These are phyloP conservation scores for Proisotoma minuta DNA, from an alignment of 2,888 invertebrate genomes.

Conservation along the genomic window DNA sequence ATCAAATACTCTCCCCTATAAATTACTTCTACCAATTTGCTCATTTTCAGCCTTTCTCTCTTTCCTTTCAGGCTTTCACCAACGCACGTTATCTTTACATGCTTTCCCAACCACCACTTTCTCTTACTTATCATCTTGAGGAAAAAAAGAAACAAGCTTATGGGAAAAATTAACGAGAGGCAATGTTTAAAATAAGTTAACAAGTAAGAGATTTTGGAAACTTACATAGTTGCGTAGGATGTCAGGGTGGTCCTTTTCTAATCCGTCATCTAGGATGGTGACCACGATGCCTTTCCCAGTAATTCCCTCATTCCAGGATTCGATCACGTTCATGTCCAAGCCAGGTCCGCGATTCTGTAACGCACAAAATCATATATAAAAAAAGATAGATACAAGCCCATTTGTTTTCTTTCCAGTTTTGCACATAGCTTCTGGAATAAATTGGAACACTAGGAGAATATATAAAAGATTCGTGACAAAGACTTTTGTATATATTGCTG, in stretches of 20 bases:
- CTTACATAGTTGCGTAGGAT: slow-evolving; percentile 78
- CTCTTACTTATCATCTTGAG: too few species aligned
- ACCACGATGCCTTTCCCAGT: slow-evolving; percentile 93
- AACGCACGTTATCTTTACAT: not conserved
- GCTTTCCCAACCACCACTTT: too few species aligned
- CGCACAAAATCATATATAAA: slow-evolving; percentile 1
- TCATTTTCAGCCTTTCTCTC: not conserved
- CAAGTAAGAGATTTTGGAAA: slow-evolving; percentile 48
- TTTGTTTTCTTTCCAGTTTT: not conserved
- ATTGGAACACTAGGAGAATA: not conserved
- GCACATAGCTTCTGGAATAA: not conserved
- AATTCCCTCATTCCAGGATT: slow-evolving; percentile 89
- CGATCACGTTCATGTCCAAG: slow-evolving; percentile 92
- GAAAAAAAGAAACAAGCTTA: too few species aligned
- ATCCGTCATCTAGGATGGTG: slow-evolving; percentile 92
- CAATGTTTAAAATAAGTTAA: not conserved
- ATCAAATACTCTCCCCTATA: slow-evolving; percentile 7
- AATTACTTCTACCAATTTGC: not conserved
- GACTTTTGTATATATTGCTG: not conserved
- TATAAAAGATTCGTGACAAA: not conserved
- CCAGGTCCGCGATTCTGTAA: slow-evolving; percentile 76
- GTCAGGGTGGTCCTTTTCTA: slow-evolving; percentile 94
- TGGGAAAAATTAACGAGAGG: too few species aligned
- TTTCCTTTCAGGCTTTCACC: not conserved
- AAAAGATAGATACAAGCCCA: not conserved